These are phyloP conservation scores for Orchestia grillus DNA, from an alignment of 1,140 invertebrate species.

Conservation along the genomic window DNA sequence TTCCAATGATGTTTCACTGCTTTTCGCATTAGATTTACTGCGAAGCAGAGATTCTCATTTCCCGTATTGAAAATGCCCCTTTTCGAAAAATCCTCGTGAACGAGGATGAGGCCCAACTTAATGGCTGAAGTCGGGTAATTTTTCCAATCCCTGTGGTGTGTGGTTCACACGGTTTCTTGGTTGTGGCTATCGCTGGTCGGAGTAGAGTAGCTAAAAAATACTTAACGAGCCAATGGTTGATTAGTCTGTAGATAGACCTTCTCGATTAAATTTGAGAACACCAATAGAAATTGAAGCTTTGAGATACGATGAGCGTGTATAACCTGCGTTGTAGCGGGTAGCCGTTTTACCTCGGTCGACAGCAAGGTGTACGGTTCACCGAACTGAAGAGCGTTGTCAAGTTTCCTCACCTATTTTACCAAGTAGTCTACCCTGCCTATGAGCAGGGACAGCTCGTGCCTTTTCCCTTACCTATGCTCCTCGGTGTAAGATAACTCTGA, in stretches of 20 bases:
- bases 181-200: background rate
- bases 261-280: background rate
- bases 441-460: background rate
- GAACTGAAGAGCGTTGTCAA: background rate
- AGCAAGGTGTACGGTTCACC: background rate
- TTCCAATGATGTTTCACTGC: background rate
- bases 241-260: background rate
- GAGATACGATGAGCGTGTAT: background rate
- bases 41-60: background rate
- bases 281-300: background rate
- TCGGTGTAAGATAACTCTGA: constrained; percentile 51
- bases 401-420: background rate
- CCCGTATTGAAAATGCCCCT: background rate
- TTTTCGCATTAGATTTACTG: background rate
- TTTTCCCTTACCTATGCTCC: constrained; percentile 38
- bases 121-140: background rate
- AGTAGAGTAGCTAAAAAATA: too few species aligned
- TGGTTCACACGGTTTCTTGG: background rate
- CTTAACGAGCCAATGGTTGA: background rate
- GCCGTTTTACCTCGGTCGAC: background rate
- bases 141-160: background rate
- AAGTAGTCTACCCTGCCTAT: background rate
- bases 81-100: background rate
- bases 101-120: background rate
- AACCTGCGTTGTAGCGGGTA: background rate